Conservation (phyloP, 2,113 vertebrate species). For the Callorhinus ursinus region DNA sequence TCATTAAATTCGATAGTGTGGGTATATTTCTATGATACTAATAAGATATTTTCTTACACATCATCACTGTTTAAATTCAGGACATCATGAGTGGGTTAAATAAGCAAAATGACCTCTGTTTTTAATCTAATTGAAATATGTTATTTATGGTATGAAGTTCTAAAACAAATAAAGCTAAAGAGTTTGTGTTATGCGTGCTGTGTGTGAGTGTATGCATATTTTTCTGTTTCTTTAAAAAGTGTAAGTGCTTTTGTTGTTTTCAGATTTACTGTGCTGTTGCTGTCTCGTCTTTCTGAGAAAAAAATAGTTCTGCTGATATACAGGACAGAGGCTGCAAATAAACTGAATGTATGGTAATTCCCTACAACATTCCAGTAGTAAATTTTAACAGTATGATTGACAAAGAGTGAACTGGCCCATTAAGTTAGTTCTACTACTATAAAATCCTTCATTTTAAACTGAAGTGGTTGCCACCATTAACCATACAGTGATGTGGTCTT, state of each 20-base stretch:
- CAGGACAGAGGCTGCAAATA: slow-evolving; percentile 19
- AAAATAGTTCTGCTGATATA: neutral
- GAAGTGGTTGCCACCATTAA: neutral
- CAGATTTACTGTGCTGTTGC: neutral
- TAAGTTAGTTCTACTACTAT: slow-evolving; percentile 60
- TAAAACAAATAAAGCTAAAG: neutral
- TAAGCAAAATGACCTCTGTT: neutral
- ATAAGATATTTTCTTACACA: neutral
- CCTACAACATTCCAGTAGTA: slow-evolving; percentile 62
- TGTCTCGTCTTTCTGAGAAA: slow-evolving; percentile 55
- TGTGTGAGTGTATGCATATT: neutral
- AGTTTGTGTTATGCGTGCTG: neutral
- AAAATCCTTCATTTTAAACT: slow-evolving; percentile 57
- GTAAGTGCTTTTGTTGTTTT: slow-evolving; percentile 34
- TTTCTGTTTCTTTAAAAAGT: slow-evolving; percentile 43
- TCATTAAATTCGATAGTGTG: neutral
- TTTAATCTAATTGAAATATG: neutral
- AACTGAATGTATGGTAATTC: slow-evolving; percentile 47
- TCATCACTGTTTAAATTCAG: neutral
- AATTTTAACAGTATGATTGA: slow-evolving; percentile 68
- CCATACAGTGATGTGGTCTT: neutral
- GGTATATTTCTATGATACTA: neutral
- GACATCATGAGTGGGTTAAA: neutral
- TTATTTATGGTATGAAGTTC: neutral
- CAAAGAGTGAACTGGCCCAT: slow-evolving; percentile 42